These are phyloP conservation scores for Peromyscus nudipes DNA, from an alignment of 2,797 vertebrate genomes.

Conservation along the genomic window DNA sequence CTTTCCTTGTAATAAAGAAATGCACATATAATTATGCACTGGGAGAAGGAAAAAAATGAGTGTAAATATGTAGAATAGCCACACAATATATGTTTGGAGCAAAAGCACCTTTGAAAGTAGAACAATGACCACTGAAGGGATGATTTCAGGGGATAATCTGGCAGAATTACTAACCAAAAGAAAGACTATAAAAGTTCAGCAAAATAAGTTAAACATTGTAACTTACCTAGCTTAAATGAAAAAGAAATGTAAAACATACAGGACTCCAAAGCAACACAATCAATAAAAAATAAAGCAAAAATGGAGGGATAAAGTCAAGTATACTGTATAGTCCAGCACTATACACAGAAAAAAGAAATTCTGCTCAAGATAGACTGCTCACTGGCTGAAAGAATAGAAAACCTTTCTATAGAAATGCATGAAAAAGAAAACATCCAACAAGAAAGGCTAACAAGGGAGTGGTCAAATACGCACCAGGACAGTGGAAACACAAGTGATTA, in stretches of 20 bases:
- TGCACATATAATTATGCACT: background rate
- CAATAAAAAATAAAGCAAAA: background rate
- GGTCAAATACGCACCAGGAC: background rate
- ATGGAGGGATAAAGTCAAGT: background rate
- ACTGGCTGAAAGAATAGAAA: background rate
- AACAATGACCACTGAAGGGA: no score
- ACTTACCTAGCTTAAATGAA: background rate
- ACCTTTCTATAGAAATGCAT: background rate
- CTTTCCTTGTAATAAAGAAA: background rate
- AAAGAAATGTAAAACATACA: background rate
- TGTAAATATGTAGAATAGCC: rapidly evolving
- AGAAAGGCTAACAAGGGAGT: background rate
- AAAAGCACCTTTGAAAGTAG: no score
- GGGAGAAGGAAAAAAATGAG: background rate
- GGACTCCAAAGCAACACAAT: background rate
- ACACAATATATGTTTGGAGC: rapidly evolving
- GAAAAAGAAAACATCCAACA: background rate
- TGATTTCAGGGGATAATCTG: background rate
- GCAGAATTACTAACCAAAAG: background rate
- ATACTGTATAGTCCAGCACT: background rate
- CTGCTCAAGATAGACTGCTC: background rate
- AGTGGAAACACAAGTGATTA: background rate
- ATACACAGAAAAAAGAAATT: background rate
- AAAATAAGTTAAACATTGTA: background rate
- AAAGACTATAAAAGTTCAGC: background rate